Conservation (phyloP, 2,888 invertebrate species). For the Metallyticus violacea region DNA sequence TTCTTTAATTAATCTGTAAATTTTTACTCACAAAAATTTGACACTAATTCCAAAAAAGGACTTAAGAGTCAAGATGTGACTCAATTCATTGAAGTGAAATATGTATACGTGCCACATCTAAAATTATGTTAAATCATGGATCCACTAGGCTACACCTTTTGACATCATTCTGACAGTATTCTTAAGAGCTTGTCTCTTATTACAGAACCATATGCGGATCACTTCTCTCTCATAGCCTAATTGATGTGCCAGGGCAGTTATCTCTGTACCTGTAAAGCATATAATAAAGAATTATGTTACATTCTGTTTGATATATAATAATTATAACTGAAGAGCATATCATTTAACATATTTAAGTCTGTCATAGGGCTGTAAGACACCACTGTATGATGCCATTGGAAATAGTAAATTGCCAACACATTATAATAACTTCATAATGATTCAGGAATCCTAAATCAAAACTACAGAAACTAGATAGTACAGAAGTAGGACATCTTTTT, state of each 20-base stretch:
- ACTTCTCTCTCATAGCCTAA: slow-evolving; percentile 96
- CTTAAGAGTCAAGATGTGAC: not conserved
- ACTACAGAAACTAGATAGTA: too few species aligned
- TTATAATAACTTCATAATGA: too few species aligned
- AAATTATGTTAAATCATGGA: not conserved
- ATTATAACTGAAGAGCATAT: not conserved
- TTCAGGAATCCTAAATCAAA: too few species aligned
- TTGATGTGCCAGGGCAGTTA: slow-evolving; percentile 92
- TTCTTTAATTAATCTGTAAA: not conserved
- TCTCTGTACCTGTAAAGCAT: slow-evolving; percentile 80
- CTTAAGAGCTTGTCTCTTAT: slow-evolving; percentile 95
- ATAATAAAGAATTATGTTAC: slow-evolving; percentile 20
- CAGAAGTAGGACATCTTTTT: too few species aligned
- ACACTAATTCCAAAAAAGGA: not conserved
- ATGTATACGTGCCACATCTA: not conserved
- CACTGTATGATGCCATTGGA: too few species aligned
- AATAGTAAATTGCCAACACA: too few species aligned
- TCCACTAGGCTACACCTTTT: slow-evolving; percentile 53
- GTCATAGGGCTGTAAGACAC: too few species aligned
- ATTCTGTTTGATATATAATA: not conserved
- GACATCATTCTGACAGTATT: slow-evolving; percentile 97
- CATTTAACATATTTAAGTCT: not conserved
- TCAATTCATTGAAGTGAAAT: not conserved
- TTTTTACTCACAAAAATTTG: not conserved
- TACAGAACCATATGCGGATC: slow-evolving; percentile 99